These are phyloP conservation scores for Ennomos erosarius DNA, from an alignment of 2,888 invertebrate species.

Conservation along the genomic window DNA sequence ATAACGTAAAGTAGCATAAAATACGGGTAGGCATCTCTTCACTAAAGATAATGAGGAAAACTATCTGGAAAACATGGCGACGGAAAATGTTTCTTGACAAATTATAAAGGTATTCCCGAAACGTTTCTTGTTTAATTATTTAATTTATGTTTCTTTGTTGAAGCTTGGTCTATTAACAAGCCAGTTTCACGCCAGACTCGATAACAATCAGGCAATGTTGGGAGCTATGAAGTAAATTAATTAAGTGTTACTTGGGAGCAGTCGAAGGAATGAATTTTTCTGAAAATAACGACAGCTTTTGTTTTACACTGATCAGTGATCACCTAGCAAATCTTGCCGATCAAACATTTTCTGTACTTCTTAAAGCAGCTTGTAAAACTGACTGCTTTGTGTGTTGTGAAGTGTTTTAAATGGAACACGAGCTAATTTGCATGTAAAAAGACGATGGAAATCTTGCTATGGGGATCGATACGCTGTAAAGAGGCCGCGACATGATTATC, in stretches of 20 bases:
- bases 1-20: not conserved
- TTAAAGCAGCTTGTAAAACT: constrained; percentile 9
- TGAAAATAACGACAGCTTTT: constrained; percentile 1
- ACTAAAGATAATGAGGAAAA: constrained; percentile 14
- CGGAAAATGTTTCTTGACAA: constrained; percentile 2
- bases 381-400: constrained; percentile 27
- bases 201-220: constrained; percentile 31
- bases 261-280: constrained; percentile 9
- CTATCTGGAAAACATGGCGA: not conserved
- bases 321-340: not conserved
- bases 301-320: not conserved
- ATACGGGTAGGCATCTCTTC: constrained; percentile 2
- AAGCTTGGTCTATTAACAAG: constrained; percentile 18
- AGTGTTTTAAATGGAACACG: constrained; percentile 47
- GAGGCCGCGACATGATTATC: constrained; percentile 39
- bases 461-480: constrained; percentile 53
- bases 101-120: not conserved
- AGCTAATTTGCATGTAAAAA: constrained; percentile 68
- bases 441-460: constrained; percentile 53
- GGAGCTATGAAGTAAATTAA: constrained; percentile 36
- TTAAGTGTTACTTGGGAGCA: constrained; percentile 36
- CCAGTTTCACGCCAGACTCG: constrained; percentile 15
- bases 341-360: not conserved
- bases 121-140: constrained; percentile 14
- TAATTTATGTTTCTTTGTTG: constrained; percentile 10